Evolutionary conservation across 35 echinoderm and acorn worm species (phyloP).

Genomic region (Patiria miniata): DNA sequence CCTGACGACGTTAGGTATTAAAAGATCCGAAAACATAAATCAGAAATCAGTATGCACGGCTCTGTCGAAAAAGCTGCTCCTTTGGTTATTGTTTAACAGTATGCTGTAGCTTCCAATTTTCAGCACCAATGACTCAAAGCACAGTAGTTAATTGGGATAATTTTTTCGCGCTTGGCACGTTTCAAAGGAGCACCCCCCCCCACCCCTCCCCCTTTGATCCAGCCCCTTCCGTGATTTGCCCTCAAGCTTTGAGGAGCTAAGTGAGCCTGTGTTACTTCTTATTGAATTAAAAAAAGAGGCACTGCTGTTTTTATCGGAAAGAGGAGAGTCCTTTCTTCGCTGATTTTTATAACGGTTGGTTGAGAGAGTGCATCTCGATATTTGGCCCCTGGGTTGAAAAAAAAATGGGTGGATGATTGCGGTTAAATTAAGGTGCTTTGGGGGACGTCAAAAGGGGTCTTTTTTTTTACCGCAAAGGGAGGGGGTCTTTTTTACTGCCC

Average conservation of each 20-base stretch:
- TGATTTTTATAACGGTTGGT: not conserved
- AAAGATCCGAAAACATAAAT: too few relatives aligned
- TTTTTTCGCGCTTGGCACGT: not conserved
- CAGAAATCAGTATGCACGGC: too few relatives aligned
- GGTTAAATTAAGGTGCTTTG: not conserved
- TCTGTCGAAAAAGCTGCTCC: too few relatives aligned
- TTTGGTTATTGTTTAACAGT: too few relatives aligned
- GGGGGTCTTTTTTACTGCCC: not conserved
- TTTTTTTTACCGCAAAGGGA: not conserved
- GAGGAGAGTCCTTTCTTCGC: not conserved
- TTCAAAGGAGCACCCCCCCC: not conserved
- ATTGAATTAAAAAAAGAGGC: not conserved
- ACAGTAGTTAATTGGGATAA: not conserved
- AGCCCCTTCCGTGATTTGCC: not conserved
- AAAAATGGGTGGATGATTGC: not conserved
- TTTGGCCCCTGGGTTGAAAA: not conserved
- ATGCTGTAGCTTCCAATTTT: too few relatives aligned
- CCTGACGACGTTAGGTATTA: too few relatives aligned
- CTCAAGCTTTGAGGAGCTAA: not conserved
- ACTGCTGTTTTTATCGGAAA: not conserved
- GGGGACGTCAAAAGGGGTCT: not conserved
- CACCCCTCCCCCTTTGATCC: not conserved
- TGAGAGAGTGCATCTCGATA: not conserved
- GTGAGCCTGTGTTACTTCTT: conserved; percentile 19
- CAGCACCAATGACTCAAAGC: not conserved